A percentile compares a stretch with the other conserved stretches of the same genome.
These are phyloP conservation scores for Cherax destructor DNA, from an alignment of 1,140 invertebrate species.

Conservation along the genomic window DNA sequence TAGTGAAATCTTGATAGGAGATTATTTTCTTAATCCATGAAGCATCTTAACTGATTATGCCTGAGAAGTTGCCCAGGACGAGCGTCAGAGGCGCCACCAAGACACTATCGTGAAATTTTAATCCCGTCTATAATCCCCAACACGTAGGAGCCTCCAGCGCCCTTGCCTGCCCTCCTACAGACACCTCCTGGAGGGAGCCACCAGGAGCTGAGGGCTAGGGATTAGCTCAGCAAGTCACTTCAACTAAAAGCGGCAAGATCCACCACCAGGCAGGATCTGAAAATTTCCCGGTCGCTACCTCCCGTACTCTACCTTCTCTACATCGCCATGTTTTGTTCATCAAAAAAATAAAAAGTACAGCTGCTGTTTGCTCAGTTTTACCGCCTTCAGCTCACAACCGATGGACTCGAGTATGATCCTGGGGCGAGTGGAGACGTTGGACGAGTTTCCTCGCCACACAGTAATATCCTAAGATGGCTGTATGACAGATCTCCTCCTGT, in stretches of 20 bases:
- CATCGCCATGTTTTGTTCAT: too few species aligned
- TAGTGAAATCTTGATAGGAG: slow-evolving; percentile 2
- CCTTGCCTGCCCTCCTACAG: slow-evolving; percentile 22
- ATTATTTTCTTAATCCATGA: slow-evolving; percentile 36
- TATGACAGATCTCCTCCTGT: too few species aligned
- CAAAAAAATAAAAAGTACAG: too few species aligned
- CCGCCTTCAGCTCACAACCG: too few species aligned
- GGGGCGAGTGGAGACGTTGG: too few species aligned
- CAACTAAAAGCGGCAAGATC: slow-evolving; percentile 40
- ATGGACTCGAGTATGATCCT: too few species aligned
- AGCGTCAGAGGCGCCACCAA: not conserved
- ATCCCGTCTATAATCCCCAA: slow-evolving; percentile 58
- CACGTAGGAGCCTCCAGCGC: slow-evolving; percentile 30
- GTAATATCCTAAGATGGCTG: too few species aligned
- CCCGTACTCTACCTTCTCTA: too few species aligned
- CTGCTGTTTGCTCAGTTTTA: too few species aligned
- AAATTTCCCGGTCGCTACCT: too few species aligned
- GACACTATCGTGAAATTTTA: slow-evolving; percentile 56
- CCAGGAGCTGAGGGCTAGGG: slow-evolving; percentile 25
- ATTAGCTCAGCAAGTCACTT: slow-evolving; percentile 39
- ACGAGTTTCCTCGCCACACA: too few species aligned
- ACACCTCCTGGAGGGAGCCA: slow-evolving; percentile 16
- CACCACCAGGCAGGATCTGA: not conserved
- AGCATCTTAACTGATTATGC: slow-evolving; percentile 56
- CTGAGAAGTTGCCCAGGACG: slow-evolving; percentile 33